Conservation (phyloP, 2,113 vertebrate genomes). For the Hippocampus guttulatus region DNA sequence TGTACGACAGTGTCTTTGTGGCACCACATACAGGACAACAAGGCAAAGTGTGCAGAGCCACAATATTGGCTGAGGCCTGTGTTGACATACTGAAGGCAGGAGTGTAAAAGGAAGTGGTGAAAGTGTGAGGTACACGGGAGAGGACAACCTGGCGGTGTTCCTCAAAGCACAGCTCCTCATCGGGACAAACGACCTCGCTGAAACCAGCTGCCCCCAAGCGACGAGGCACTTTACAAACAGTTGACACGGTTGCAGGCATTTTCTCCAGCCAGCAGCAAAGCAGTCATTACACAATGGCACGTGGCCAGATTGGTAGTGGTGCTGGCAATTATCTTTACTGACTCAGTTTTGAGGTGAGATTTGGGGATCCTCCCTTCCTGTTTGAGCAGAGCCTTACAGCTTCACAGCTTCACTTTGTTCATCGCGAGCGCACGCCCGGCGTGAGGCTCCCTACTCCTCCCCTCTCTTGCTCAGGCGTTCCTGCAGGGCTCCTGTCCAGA, state of each 20-base stretch:
- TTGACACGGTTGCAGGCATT: constrained; percentile 25
- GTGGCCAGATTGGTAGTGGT: constrained; percentile 44
- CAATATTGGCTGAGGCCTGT: constrained; percentile 35
- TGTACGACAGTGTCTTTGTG: constrained; percentile 41
- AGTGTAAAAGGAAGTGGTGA: constrained; percentile 22
- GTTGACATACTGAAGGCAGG: constrained; percentile 5
- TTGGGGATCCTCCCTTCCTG: constrained; percentile 54
- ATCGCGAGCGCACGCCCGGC: constrained; percentile 59
- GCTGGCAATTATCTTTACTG: constrained; percentile 31
- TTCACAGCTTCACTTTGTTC: constrained; percentile 48
- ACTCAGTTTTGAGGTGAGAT: constrained; percentile 46
- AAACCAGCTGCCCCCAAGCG: constrained; percentile 42
- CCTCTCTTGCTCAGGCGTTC: constrained; percentile 48
- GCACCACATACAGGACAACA: constrained; percentile 43
- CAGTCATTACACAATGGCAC: constrained; percentile 21
- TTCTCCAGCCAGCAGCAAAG: constrained; percentile 29
- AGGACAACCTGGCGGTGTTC: constrained; percentile 32
- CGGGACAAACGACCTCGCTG: constrained; percentile 32
- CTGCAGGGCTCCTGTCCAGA: constrained; percentile 62
- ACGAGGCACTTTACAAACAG: constrained; percentile 33
- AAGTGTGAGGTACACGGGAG: constrained; percentile 18
- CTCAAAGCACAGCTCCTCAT: constrained; percentile 23
- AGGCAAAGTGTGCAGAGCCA: constrained; percentile 46
- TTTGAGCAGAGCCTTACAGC: constrained; percentile 36
- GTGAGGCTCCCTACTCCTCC: constrained; percentile 60